Base-by-base conservation (phyloP, 1,140 invertebrate species). In the Aphaenogaster ashmeadi region DNA sequence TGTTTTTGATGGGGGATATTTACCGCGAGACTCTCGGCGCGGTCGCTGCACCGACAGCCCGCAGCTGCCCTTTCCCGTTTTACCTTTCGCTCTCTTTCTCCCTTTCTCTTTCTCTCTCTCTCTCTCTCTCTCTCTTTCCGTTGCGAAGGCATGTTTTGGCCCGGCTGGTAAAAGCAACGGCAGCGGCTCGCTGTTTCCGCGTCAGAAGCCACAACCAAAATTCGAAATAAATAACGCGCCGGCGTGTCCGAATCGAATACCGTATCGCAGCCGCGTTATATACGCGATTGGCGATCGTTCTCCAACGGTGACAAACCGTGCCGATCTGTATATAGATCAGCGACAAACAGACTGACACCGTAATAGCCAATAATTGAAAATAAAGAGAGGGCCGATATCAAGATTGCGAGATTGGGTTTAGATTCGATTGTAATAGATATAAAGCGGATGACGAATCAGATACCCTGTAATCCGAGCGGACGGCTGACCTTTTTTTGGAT, bases 281-380 rank as follows among this genome's bases (percentile, higher is more conserved):
- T 41, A 60, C n/a, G 2, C 8, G n/a, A 2, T 36, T 9, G 13
- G n/a, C 21, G 47, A 58, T 71, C 52, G 52, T 27, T 18, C 52
- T 9, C 9, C 66, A 21, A 38, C 21, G 38, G 27, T 15, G 66
- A 72, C 58, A 50, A 74, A 81, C 47, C 21, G 47, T 27, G 50
- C 6, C 56, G 75, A 62, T 78, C n/a, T 36, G n/a, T 3, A 36
- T 71, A 33, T 38, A 27, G 15, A 62, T 15, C 38, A 50, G 33
- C 27, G 80, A 83, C n/a, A 47, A 52, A 36, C 36, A 38, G 77
- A 74, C 27, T 13, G 78, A 18, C 50, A 9, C 44, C 27, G 80
- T 75, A 62, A 84, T 84, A 54, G 69, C 69, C 80, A 47, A 75
- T 84, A 84, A 84, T 84, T 74, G 80, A 50, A 60, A 84, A 47